Evolutionary conservation across 2,888 invertebrate species (phyloP).

Genomic region (Drosophila pseudotakahashii): DNA sequence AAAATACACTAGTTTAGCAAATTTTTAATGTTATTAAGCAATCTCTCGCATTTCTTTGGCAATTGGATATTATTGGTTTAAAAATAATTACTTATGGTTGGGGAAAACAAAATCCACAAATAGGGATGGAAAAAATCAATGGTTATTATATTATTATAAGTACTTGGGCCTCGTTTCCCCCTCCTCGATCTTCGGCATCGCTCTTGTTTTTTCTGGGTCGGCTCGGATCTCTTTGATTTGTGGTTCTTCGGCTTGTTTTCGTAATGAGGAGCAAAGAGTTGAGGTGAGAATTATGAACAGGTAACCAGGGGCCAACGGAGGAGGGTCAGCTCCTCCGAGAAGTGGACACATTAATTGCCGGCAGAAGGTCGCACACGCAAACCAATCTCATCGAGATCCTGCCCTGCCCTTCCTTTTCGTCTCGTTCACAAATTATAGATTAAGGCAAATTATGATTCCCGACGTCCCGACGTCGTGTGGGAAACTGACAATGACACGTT

Average conservation of each 20-base stretch:
- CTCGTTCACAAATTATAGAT: slow-evolving; percentile 52
- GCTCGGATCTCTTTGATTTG: slow-evolving; percentile 64
- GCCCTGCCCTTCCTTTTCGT: background rate
- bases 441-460: slow-evolving; percentile 66
- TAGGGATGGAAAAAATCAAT: slow-evolving; percentile 2
- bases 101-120: background rate
- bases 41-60: too few species aligned
- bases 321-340: slow-evolving; percentile 10
- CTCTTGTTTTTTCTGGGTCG: slow-evolving; percentile 45
- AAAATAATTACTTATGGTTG: background rate
- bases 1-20: too few species aligned
- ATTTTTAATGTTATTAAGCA: too few species aligned
- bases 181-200: slow-evolving; percentile 7
- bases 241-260: slow-evolving; percentile 36
- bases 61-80: background rate
- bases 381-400: slow-evolving; percentile 2
- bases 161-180: slow-evolving; percentile 15
- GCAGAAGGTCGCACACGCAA: slow-evolving; percentile 42
- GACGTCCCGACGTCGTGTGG: slow-evolving; percentile 21
- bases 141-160: slow-evolving; percentile 8
- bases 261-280: slow-evolving; percentile 45
- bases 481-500: slow-evolving; percentile 42
- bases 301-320: slow-evolving; percentile 4
- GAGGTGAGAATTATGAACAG: slow-evolving; percentile 32
- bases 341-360: slow-evolving; percentile 54